phyloP scores from a whole-genome alignment of 2,113 vertebrate genomes.

The Notothenia rossii region DNA sequence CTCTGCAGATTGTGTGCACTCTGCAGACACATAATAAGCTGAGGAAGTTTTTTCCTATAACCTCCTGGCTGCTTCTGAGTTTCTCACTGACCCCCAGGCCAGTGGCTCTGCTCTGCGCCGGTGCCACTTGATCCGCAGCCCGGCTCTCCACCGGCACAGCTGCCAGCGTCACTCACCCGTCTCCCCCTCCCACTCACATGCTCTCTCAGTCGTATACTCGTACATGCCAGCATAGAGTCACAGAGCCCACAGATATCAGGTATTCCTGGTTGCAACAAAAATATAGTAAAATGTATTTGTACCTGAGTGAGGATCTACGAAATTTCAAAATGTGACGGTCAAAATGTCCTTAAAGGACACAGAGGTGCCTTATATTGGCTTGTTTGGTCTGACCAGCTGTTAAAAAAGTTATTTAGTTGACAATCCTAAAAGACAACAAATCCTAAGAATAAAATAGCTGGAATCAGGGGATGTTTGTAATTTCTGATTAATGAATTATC shows the following conservation, averaged over 20 bases:
- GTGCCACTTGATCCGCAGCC: conserved; percentile 71
- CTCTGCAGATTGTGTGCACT: conserved; percentile 41
- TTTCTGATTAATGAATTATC: not conserved
- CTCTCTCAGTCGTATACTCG: conserved; percentile 29
- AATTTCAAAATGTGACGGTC: not conserved
- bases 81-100: conserved; percentile 45
- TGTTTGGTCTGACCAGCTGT: not conserved
- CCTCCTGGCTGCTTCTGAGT: conserved; percentile 31
- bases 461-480: not conserved
- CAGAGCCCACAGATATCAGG: conserved; percentile 9
- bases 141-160: conserved; percentile 63
- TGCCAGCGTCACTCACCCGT: conserved; percentile 64
- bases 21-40: conserved; percentile 55
- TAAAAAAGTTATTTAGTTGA: not conserved
- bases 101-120: conserved; percentile 36
- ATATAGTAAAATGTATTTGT: not conserved
- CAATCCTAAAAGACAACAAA: not conserved
- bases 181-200: conserved; percentile 30
- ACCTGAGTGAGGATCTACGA: not conserved
- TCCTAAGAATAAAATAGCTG: not conserved
- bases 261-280: not conserved
- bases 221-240: conserved; percentile 28
- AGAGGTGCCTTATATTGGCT: not conserved
- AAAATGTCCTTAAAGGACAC: not conserved
- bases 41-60: conserved; percentile 27